Conservation (phyloP, 1,140 invertebrate genomes). For the Potamilus streckersoni region DNA sequence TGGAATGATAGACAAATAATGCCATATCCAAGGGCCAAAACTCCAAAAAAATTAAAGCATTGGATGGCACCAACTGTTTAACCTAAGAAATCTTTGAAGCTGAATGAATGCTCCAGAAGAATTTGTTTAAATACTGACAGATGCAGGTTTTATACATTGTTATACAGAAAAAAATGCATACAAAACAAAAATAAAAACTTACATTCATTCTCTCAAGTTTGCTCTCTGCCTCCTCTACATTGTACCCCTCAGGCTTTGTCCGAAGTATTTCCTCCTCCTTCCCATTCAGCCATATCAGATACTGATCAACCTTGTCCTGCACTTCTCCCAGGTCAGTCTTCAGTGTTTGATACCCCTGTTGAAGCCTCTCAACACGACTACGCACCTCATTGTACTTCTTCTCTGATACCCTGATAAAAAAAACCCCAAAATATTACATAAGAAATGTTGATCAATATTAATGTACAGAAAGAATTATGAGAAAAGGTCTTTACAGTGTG, state of each 20-base stretch:
- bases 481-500: no score
- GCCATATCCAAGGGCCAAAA: no score
- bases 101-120: no score
- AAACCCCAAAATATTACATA: not conserved
- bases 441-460: no score
- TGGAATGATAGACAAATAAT: no score
- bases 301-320: constrained; percentile 57
- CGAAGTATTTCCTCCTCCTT: constrained; percentile 73
- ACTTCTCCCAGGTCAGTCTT: constrained; percentile 46
- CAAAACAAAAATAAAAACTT: constrained; percentile 7
- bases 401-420: constrained; percentile 41
- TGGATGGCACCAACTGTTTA: no score
- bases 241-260: constrained; percentile 78
- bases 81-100: no score
- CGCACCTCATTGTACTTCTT: constrained; percentile 39
- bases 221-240: constrained; percentile 43
- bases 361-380: constrained; percentile 33
- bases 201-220: constrained; percentile 37
- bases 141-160: no score
- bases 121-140: no score
- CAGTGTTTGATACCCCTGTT: constrained; percentile 38
- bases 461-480: no score
- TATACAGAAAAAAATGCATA: no score
- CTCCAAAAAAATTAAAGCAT: no score
- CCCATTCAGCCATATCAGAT: constrained; percentile 83